Conservation (phyloP, 2,113 vertebrate genomes). For the Ptilonorhynchus violaceus region DNA sequence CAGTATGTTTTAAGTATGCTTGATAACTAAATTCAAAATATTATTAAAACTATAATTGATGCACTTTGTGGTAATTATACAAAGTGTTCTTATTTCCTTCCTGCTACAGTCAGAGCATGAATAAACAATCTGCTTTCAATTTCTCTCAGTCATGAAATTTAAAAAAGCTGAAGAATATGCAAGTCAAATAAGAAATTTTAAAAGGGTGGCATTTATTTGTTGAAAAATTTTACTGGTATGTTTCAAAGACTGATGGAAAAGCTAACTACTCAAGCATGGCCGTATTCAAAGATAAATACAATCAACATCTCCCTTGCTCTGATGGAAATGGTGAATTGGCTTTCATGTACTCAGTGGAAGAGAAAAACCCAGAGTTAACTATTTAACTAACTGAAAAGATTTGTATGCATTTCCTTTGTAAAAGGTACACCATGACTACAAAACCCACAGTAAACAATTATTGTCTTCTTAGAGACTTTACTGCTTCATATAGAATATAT, state of each 20-base stretch:
- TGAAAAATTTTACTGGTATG: not conserved
- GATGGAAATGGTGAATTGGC: not conserved
- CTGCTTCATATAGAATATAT: not conserved
- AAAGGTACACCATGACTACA: not conserved
- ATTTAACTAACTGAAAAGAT: not conserved
- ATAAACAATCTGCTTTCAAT: slow-evolving; percentile 51
- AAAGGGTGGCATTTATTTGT: not conserved
- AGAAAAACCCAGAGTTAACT: not conserved
- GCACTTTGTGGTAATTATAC: slow-evolving; percentile 32
- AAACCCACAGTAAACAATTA: not conserved
- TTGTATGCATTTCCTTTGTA: not conserved
- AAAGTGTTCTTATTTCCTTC: slow-evolving; percentile 56
- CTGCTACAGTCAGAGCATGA: slow-evolving; percentile 44
- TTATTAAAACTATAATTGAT: slow-evolving; percentile 53
- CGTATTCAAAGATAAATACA: not conserved
- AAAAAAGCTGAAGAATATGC: not conserved
- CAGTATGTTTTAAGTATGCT: not conserved
- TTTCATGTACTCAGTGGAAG: not conserved
- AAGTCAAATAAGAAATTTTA: not conserved
- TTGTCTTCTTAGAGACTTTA: not conserved
- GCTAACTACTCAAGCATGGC: not conserved
- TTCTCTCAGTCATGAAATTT: slow-evolving; percentile 10
- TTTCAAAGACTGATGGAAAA: not conserved
- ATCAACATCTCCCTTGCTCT: not conserved
- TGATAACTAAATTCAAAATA: slow-evolving; percentile 50